Evolutionary conservation across 2,797 vertebrate species (phyloP).

Genomic region (Melanotaenia maccullochi): DNA sequence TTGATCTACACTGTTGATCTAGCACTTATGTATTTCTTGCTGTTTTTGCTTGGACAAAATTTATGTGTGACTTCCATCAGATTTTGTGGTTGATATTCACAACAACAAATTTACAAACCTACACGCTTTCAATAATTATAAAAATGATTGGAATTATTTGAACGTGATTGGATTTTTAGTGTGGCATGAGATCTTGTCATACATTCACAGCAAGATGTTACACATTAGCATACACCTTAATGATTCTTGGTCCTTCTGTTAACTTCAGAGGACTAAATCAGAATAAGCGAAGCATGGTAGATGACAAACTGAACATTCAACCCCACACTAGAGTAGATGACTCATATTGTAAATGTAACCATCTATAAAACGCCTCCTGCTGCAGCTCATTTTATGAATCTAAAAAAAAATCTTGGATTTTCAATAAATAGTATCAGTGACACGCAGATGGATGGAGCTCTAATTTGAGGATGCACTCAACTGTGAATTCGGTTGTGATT

Average conservation of each 20-base stretch:
- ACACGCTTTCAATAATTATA: too few relatives aligned
- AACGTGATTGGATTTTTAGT: conserved; percentile 18
- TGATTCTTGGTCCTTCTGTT: conserved; percentile 48
- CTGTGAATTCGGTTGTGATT: conserved; percentile 11
- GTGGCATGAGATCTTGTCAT: conserved; percentile 20
- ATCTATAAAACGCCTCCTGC: conserved; percentile 34
- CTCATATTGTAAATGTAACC: conserved; percentile 48
- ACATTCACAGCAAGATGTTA: conserved; percentile 18
- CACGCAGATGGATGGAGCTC: conserved; percentile 55
- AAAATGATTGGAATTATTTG: too few relatives aligned
- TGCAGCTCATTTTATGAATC: conserved; percentile 28
- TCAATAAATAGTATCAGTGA: conserved; percentile 46
- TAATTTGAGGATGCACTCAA: conserved; percentile 36
- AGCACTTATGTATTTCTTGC: too few relatives aligned
- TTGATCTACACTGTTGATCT: too few relatives aligned
- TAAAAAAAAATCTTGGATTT: conserved; percentile 34
- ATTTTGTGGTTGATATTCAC: too few relatives aligned
- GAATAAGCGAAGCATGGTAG: conserved; percentile 50
- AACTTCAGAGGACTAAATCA: conserved; percentile 57
- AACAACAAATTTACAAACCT: too few relatives aligned
- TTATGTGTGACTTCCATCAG: too few relatives aligned
- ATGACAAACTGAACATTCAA: conserved; percentile 41
- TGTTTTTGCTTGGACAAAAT: too few relatives aligned
- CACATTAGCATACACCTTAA: conserved; percentile 21
- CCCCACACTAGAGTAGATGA: conserved; percentile 31